These are phyloP conservation scores for Protobothrops flavoviridis DNA, from an alignment of 2,113 vertebrate genomes.

Conservation along the genomic window DNA sequence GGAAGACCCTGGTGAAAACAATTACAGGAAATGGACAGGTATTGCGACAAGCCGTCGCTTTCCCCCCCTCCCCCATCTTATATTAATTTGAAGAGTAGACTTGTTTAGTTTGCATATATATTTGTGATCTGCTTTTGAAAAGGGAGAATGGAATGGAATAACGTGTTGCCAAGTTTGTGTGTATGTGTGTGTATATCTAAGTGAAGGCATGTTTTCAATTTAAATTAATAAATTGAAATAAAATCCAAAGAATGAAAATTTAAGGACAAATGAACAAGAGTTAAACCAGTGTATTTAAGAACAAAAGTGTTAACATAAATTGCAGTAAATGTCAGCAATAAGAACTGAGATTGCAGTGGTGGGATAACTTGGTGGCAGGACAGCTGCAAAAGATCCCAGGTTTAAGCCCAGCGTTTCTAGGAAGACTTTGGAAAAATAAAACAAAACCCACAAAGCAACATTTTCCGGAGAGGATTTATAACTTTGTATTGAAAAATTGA, in stretches of 20 bases:
- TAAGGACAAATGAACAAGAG: background rate
- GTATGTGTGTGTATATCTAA: background rate
- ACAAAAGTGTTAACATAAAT: background rate
- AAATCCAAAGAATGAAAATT: background rate
- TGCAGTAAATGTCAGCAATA: background rate
- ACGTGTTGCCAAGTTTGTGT: background rate
- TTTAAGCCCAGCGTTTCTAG: background rate
- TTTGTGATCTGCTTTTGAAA: background rate
- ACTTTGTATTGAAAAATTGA: background rate
- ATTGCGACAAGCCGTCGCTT: background rate
- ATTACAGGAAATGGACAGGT: background rate
- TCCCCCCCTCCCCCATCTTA: background rate
- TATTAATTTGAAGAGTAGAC: background rate
- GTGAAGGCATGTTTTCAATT: background rate
- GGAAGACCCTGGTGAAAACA: background rate
- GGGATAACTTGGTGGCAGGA: background rate
- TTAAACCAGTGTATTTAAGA: slow-evolving; percentile 3
- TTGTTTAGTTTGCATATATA: background rate
- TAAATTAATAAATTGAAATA: background rate
- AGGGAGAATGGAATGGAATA: background rate
- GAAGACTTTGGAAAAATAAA: background rate
- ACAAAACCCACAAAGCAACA: background rate
- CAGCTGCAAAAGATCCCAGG: background rate
- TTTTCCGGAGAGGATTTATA: background rate
- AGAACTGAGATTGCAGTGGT: background rate